Evolutionary conservation across 2,888 invertebrate species (phyloP).

Genomic region (Chromoteleia sp.): DNA sequence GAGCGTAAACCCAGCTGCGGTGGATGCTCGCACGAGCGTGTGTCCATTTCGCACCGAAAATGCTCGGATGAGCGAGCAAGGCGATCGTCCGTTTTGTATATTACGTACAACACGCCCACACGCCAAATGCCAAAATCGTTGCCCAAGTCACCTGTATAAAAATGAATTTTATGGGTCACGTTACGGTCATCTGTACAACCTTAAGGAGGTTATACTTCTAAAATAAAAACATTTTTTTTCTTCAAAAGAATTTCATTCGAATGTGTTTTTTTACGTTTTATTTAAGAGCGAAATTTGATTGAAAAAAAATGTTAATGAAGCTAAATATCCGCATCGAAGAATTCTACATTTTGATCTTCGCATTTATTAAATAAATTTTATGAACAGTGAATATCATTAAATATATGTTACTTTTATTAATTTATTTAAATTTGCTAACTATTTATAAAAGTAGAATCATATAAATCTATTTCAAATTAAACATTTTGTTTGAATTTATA

Average conservation of each 20-base stretch:
- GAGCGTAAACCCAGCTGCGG: slow-evolving; percentile 75
- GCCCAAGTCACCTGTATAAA: slow-evolving; percentile 44
- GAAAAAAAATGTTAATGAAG: no score
- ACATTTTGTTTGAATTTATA: no score
- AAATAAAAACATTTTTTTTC: background rate
- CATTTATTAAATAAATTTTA: no score
- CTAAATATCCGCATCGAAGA: background rate
- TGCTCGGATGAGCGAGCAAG: slow-evolving; percentile 75
- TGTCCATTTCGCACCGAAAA: slow-evolving; percentile 77
- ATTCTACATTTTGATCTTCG: no score
- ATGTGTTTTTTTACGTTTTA: no score
- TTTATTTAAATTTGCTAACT: no score
- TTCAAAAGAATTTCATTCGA: no score
- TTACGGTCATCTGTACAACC: background rate
- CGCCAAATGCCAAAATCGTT: slow-evolving; percentile 48
- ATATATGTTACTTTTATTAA: no score
- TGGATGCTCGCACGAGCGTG: slow-evolving; percentile 73
- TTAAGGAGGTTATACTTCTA: background rate
- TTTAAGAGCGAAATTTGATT: no score
- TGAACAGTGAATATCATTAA: no score
- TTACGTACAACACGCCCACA: slow-evolving; percentile 48
- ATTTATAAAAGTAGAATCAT: no score
- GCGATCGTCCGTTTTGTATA: slow-evolving; percentile 71
- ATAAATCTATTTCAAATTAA: no score
- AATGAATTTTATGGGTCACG: slow-evolving; percentile 26